A percentile compares a stretch with the other conserved stretches of the same genome.
phyloP scores from a whole-genome alignment of 2,113 vertebrate genomes.

The Anhinga anhinga region DNA sequence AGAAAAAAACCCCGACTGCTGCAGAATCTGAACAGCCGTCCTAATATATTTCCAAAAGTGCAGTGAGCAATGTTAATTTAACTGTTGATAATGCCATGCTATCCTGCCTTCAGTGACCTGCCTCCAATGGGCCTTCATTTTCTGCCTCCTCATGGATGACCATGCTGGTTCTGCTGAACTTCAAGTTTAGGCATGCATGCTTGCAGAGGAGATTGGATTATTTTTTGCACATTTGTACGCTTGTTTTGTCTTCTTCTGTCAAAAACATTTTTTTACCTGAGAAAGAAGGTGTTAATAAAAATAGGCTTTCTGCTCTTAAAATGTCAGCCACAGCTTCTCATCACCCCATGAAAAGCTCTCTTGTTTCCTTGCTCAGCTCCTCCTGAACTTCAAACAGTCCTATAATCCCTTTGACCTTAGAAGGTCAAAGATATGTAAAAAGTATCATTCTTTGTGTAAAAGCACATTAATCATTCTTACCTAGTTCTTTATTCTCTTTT shows the following conservation, averaged over 20 bases:
- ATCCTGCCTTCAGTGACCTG: background rate
- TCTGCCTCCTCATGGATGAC: background rate
- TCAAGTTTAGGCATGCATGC: background rate
- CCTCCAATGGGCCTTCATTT: background rate
- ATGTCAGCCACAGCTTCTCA: constrained; percentile 63
- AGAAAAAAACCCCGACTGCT: background rate
- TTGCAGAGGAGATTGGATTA: background rate
- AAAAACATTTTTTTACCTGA: constrained; percentile 26
- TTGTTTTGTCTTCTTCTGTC: constrained; percentile 31
- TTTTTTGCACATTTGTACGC: background rate
- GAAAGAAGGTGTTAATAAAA: constrained; percentile 67
- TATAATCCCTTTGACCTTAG: constrained; percentile 65
- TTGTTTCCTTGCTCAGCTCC: constrained; percentile 63
- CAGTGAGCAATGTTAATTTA: background rate
- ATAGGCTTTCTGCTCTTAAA: constrained; percentile 49
- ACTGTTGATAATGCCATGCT: too few species aligned
- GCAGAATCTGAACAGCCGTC: background rate
- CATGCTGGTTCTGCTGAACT: background rate
- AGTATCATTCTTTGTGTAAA: constrained; percentile 69
- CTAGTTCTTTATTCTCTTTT: constrained; percentile 30
- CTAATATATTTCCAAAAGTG: background rate
- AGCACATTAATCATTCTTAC: constrained; percentile 64
- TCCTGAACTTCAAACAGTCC: constrained; percentile 67
- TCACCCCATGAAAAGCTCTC: constrained; percentile 65
- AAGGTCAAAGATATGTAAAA: constrained; percentile 68